Conservation (phyloP, 1,140 invertebrate species). For the Colletes latitarsis region DNA sequence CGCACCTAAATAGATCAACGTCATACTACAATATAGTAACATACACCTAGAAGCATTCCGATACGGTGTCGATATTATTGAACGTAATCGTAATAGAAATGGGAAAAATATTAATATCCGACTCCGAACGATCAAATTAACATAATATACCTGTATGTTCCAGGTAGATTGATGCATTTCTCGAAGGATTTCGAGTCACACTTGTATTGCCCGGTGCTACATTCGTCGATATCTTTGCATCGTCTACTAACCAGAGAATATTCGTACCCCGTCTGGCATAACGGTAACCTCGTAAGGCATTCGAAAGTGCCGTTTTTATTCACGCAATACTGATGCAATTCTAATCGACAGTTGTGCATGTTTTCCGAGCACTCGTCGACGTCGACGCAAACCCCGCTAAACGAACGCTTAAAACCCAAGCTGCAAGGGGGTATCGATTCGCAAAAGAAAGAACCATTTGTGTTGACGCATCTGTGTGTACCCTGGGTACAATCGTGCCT, state of each 20-base stretch:
- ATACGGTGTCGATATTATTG: too few relatives aligned
- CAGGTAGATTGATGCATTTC: conserved; percentile 82
- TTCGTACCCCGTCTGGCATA: conserved; percentile 73
- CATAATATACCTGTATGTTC: conserved; percentile 82
- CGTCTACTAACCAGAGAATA: conserved; percentile 70
- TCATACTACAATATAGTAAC: too few relatives aligned
- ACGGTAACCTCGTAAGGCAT: conserved; percentile 75
- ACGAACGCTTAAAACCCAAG: conserved; percentile 64
- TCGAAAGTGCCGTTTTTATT: conserved; percentile 82
- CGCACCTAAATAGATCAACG: conserved; percentile 46
- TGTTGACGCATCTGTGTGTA: conserved; percentile 68
- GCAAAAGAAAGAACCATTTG: conserved; percentile 72
- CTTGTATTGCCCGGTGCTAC: conserved; percentile 73
- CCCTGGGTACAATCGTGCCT: conserved; percentile 71
- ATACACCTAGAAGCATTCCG: too few relatives aligned
- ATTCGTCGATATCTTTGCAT: conserved; percentile 86
- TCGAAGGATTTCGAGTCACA: conserved; percentile 79
- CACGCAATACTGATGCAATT: conserved; percentile 79
- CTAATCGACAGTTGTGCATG: conserved; percentile 69
- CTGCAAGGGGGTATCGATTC: conserved; percentile 61
- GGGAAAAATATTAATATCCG: too few relatives aligned
- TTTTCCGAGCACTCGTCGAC: conserved; percentile 81
- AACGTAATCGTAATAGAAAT: too few relatives aligned
- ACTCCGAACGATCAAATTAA: too few relatives aligned
- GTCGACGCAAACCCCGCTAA: conserved; percentile 80